Evolutionary conservation across 2,113 vertebrate genomes (phyloP).

Genomic region (Pongo abelii): DNA sequence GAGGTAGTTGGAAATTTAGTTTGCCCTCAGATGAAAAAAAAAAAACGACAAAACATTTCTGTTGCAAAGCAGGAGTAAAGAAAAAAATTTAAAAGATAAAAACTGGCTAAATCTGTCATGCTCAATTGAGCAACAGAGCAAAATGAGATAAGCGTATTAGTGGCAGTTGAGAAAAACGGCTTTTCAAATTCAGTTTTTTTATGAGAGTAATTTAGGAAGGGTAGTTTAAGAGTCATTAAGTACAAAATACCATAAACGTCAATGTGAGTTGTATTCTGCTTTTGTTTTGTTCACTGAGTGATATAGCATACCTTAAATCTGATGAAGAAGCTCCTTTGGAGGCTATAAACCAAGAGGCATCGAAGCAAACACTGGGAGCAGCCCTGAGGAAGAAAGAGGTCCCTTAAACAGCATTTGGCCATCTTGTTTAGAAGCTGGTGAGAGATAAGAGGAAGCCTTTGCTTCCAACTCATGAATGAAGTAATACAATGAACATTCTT

Average conservation of each 20-base stretch:
- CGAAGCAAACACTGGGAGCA: not conserved
- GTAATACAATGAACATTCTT: not conserved
- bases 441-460: not conserved
- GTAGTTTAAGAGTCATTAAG: slow-evolving; percentile 55
- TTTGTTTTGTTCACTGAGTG: slow-evolving; percentile 51
- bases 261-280: slow-evolving; percentile 47
- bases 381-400: not conserved
- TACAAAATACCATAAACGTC: slow-evolving; percentile 45
- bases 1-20: not conserved
- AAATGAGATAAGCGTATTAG: slow-evolving; percentile 7
- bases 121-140: slow-evolving; percentile 3
- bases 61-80: not conserved
- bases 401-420: not conserved
- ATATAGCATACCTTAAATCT: slow-evolving; percentile 38
- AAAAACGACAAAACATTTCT: not conserved
- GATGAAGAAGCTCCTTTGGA: not conserved
- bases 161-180: slow-evolving; percentile 54
- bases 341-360: not conserved
- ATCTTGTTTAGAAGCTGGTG: not conserved
- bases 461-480: not conserved
- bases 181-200: slow-evolving; percentile 46
- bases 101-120: not conserved
- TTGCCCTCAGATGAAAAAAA: not conserved
- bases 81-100: not conserved
- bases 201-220: slow-evolving; percentile 61